A percentile compares a stretch with the other conserved stretches of the same genome.
phyloP scores from a whole-genome alignment of 2,888 invertebrate genomes.

The Mechanitis messenoides region DNA sequence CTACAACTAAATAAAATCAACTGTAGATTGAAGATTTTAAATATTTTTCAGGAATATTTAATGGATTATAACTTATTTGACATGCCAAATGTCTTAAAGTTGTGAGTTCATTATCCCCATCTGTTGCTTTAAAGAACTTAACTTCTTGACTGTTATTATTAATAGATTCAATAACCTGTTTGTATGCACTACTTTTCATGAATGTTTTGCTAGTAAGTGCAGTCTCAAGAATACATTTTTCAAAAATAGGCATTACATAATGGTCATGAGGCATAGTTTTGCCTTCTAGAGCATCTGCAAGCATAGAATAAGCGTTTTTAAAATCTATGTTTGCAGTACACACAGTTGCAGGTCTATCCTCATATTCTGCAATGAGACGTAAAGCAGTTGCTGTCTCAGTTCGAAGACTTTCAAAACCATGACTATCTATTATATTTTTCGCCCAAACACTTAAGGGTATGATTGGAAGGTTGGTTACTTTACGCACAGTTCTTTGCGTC shows the following conservation, averaged over 20 bases:
- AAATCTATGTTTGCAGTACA: conserved; percentile 51
- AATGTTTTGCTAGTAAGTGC: conserved; percentile 52
- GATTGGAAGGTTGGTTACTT: conserved; percentile 30
- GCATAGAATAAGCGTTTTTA: conserved; percentile 47
- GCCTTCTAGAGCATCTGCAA: conserved; percentile 64
- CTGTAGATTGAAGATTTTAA: conserved; percentile 34
- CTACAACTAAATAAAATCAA: conserved; percentile 2
- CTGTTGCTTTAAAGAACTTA: conserved; percentile 40
- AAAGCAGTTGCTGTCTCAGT: conserved; percentile 55
- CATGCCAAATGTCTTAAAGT: conserved; percentile 43
- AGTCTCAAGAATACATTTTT: conserved; percentile 56
- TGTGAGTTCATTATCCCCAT: conserved; percentile 38
- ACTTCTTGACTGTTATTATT: conserved; percentile 31
- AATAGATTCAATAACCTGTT: conserved; percentile 39
- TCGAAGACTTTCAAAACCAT: conserved; percentile 44
- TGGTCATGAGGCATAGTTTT: conserved; percentile 46
- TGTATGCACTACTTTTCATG: conserved; percentile 39
- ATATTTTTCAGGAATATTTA: conserved; percentile 46
- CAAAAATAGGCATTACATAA: conserved; percentile 37
- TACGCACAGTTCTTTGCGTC: conserved; percentile 24
- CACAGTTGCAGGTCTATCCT: conserved; percentile 44
- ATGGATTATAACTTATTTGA: conserved; percentile 54
- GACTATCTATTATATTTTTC: conserved; percentile 45
- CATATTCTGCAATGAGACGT: conserved; percentile 59
- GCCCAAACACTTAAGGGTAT: conserved; percentile 55